Base-by-base conservation (phyloP, 2,113 vertebrate species). In the Coptodon bakossiorum region DNA sequence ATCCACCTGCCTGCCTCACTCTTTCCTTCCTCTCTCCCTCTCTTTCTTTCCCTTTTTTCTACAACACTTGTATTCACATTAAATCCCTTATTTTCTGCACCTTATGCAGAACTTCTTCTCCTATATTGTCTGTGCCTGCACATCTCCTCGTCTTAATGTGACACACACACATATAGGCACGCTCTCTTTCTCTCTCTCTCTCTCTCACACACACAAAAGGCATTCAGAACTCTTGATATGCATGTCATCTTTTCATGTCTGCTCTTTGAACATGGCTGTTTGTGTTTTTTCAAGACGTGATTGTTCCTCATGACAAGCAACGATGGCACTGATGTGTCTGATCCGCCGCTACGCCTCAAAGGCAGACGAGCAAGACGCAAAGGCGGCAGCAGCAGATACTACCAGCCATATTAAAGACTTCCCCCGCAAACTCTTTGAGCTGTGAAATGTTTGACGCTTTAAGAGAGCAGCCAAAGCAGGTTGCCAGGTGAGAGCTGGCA, bases 221-320 rank as follows among this genome's bases (percentile, higher is more conserved):
- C 83, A 92, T 84, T 87, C 86, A 90, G 50, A 84, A 89, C 86
- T 91, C 79, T 86, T 88, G 87, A 91, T 91, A 86, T 68, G 89
- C 83, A 38, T 91, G 92, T 91, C 90, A 85, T 90, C 91, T 90
- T 91, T 95, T 93, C 87, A 92, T 92, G 90, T 91, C 91, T 84
- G 88, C 14, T 92, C 92, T 92, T 94, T 94, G 94, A 95, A 93
- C 93, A 83, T 59, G 87, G 91, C 91, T 92, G 92, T 94, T 94
- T 91, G 92, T 95, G 93, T 92, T 93, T 93, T 95, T 94, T 92
- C 91, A 93, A 96, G 93, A 86, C 27, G 22, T 80, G 92, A 92
- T 94, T 93, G 92, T 94, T 95, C 90, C 84, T 81, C 34, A 3
- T 92, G 94, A 92, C 94, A 92, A 89, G 90, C 84, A 4, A 78